Evolutionary conservation across 2,797 vertebrate genomes (phyloP).

Genomic region (Clarias laeviceps): DNA sequence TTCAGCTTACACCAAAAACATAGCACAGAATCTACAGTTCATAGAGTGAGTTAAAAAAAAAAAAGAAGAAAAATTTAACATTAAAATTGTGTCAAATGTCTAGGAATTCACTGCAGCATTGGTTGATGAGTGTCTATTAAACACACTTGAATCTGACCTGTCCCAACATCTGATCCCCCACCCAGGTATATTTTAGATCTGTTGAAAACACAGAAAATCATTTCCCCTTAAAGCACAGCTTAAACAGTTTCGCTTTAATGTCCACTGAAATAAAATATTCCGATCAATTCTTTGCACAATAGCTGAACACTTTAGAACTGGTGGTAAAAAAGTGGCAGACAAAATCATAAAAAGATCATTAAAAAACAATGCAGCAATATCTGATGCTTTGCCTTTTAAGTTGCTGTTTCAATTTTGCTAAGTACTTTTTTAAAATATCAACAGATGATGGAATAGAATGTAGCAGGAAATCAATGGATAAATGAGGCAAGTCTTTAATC

Average conservation of each 20-base stretch:
- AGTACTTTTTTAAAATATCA: slow-evolving; percentile 50
- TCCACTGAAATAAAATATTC: background rate
- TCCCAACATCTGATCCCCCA: background rate
- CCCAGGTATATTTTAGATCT: background rate
- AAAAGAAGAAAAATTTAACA: no score
- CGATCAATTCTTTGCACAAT: background rate
- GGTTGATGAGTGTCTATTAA: background rate
- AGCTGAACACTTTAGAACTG: background rate
- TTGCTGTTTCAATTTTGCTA: slow-evolving; percentile 58
- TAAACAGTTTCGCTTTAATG: background rate
- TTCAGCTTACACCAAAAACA: background rate
- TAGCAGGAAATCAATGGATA: slow-evolving; percentile 48
- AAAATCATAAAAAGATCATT: slow-evolving; percentile 31
- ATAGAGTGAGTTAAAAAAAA: background rate
- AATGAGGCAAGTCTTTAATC: slow-evolving; percentile 56
- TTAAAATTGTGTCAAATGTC: background rate
- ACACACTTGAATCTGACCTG: background rate
- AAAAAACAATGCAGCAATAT: slow-evolving; percentile 25
- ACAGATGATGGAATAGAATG: slow-evolving; percentile 35
- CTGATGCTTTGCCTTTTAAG: slow-evolving; percentile 12
- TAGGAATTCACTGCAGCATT: background rate
- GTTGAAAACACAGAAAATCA: background rate
- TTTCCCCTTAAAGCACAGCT: background rate
- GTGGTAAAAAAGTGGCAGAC: slow-evolving; percentile 13
- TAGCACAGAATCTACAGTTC: background rate